A percentile compares a stretch with the other conserved stretches of the same genome.
phyloP scores from a whole-genome alignment of 2,888 invertebrate species.

The Platycheirus albimanus region DNA sequence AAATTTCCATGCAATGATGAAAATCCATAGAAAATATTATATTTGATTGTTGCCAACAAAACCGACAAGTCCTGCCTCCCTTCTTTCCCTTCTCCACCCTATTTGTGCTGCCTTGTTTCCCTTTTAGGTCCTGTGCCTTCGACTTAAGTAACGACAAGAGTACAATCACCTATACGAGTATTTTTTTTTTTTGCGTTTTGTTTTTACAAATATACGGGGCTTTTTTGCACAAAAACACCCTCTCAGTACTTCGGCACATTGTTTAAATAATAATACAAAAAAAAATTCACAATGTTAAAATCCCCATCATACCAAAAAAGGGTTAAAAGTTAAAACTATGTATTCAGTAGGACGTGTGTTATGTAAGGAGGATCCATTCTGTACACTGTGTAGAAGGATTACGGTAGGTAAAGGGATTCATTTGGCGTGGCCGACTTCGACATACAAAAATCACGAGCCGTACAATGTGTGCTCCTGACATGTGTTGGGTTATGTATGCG shows the following conservation, averaged over 20 bases:
- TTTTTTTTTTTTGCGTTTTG: background rate
- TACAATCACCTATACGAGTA: constrained; percentile 67
- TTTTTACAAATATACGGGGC: constrained; percentile 45
- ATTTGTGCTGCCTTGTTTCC: too few relatives aligned
- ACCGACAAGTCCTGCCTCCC: constrained; percentile 11
- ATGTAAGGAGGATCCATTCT: constrained; percentile 25
- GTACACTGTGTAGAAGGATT: constrained; percentile 3
- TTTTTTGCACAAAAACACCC: constrained; percentile 35
- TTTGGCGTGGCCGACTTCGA: constrained; percentile 20
- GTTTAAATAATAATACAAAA: constrained; percentile 23
- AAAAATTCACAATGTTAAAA: constrained; percentile 25
- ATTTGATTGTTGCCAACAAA: constrained; percentile 60
- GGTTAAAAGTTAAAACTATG: constrained; percentile 46
- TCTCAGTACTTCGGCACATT: constrained; percentile 24
- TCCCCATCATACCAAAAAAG: constrained; percentile 38
- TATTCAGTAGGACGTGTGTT: constrained; percentile 34
- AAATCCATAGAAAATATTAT: constrained; percentile 66
- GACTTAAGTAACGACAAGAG: constrained; percentile 56
- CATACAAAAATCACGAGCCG: constrained; percentile 55
- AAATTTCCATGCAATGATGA: constrained; percentile 48
- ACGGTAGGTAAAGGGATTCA: constrained; percentile 23
- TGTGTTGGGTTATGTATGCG: constrained; percentile 53
- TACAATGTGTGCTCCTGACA: constrained; percentile 63
- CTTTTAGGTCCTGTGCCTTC: too few relatives aligned
- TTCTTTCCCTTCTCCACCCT: background rate